Evolutionary conservation across 2,797 vertebrate species (phyloP).

Genomic region (Crocidura indochinensis): DNA sequence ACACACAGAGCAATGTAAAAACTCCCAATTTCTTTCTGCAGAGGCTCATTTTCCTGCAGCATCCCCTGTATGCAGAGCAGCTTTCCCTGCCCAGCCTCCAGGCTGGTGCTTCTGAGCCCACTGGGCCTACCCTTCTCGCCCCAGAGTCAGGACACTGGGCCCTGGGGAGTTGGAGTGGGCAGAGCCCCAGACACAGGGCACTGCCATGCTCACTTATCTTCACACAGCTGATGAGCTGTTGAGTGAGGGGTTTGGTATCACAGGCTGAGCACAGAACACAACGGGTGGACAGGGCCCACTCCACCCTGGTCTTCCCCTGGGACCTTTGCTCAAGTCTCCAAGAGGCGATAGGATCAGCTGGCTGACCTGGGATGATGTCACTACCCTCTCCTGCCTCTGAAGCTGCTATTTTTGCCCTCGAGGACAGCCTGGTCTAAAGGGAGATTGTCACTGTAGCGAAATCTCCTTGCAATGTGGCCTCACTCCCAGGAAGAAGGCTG

Average conservation of each 20-base stretch:
- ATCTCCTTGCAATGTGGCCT: conserved; percentile 79
- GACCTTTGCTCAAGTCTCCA: conserved; percentile 52
- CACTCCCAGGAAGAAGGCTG: conserved; percentile 57
- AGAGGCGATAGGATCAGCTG: conserved; percentile 44
- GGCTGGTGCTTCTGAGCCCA: neutral
- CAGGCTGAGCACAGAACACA: conserved; percentile 29
- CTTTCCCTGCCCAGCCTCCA: neutral
- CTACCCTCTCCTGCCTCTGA: conserved; percentile 63
- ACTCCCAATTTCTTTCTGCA: conserved; percentile 13
- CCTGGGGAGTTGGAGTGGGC: neutral
- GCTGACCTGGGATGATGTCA: conserved; percentile 77
- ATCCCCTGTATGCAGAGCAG: neutral
- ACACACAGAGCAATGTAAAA: neutral
- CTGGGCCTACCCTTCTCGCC: neutral
- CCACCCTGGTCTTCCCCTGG: conserved; percentile 26
- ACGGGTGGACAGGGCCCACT: neutral
- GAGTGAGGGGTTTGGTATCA: neutral
- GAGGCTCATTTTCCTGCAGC: too few species aligned
- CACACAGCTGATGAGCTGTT: neutral
- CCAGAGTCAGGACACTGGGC: neutral
- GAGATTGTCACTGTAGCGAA: conserved; percentile 72
- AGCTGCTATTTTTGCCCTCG: conserved; percentile 80
- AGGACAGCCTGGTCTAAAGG: conserved; percentile 77
- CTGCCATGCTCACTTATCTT: neutral
- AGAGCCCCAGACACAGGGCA: neutral